These are phyloP conservation scores for Leucophenga montana DNA, from an alignment of 2,888 invertebrate species.

Conservation along the genomic window DNA sequence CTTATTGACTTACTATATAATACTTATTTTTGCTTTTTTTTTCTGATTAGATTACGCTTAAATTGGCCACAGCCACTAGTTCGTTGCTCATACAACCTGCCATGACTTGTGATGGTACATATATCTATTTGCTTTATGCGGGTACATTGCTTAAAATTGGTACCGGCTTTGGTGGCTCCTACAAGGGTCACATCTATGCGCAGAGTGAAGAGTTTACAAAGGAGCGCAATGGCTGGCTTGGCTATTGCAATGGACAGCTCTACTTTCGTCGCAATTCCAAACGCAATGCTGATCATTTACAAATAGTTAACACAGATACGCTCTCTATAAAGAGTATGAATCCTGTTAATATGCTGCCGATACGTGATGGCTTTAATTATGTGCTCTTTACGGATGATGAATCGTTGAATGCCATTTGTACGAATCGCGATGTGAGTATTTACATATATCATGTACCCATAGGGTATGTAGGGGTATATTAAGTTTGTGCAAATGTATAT, in stretches of 20 bases:
- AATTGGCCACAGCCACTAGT: slow-evolving; percentile 73
- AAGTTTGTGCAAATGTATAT: too few species aligned
- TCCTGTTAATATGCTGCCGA: slow-evolving; percentile 66
- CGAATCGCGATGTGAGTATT: slow-evolving; percentile 82
- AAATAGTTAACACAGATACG: slow-evolving; percentile 73
- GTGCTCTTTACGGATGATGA: slow-evolving; percentile 84
- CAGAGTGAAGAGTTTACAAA: slow-evolving; percentile 88
- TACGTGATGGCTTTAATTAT: slow-evolving; percentile 71
- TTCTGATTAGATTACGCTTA: slow-evolving; percentile 63
- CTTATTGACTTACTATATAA: slow-evolving; percentile 53
- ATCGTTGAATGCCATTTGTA: slow-evolving; percentile 83
- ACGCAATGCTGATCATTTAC: slow-evolving; percentile 73
- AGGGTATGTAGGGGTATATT: too few species aligned
- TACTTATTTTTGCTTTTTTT: slow-evolving; percentile 6
- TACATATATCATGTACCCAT: not conserved
- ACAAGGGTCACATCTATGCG: slow-evolving; percentile 90
- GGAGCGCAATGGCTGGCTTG: slow-evolving; percentile 87
- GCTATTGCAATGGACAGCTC: slow-evolving; percentile 87
- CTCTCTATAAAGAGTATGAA: slow-evolving; percentile 74
- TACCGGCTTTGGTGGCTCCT: slow-evolving; percentile 93
- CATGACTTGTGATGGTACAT: slow-evolving; percentile 92
- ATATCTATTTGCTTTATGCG: slow-evolving; percentile 88
- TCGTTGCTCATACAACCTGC: slow-evolving; percentile 75
- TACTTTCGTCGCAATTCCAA: slow-evolving; percentile 81
- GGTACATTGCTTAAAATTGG: slow-evolving; percentile 94